Conservation (phyloP, 1,140 invertebrate species). For the Drosophila ogumai region DNA sequence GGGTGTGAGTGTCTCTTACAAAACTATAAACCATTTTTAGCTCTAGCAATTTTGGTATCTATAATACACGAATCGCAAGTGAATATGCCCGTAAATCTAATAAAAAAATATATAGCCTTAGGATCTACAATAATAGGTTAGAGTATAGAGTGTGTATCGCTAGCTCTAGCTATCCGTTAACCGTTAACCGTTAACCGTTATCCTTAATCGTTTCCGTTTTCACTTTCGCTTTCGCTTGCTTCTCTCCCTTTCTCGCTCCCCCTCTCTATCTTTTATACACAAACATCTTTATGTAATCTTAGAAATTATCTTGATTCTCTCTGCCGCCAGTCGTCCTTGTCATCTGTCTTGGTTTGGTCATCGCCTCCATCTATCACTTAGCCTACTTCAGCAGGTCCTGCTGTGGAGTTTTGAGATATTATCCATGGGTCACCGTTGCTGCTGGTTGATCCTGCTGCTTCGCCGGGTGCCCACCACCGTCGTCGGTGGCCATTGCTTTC, state of each 20-base stretch:
- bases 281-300: constrained; percentile 48
- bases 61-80: constrained; percentile 63
- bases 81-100: constrained; percentile 56
- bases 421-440: constrained; percentile 19
- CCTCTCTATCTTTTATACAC: constrained; percentile 31
- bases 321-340: background rate
- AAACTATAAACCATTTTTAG: constrained; percentile 48
- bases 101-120: constrained; percentile 60
- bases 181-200: constrained; percentile 10
- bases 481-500: constrained; percentile 1
- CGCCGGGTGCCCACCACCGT: constrained; percentile 18
- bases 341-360: constrained; percentile 4
- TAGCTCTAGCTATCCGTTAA: constrained; percentile 35
- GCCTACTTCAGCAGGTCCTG: constrained; percentile 9
- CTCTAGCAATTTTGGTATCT: constrained; percentile 62
- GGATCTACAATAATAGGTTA: constrained; percentile 21
- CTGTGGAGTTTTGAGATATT: constrained; percentile 33
- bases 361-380: constrained; percentile 16
- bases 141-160: constrained; percentile 4
- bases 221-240: background rate
- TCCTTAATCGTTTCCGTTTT: constrained; percentile 6
- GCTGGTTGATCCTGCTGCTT: constrained; percentile 24
- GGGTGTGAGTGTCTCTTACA: constrained; percentile 17
- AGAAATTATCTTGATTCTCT: constrained; percentile 41
- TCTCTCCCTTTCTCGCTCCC: background rate